Evolutionary conservation across 2,888 invertebrate species (phyloP).

Genomic region (Raillietiella orientalis): DNA sequence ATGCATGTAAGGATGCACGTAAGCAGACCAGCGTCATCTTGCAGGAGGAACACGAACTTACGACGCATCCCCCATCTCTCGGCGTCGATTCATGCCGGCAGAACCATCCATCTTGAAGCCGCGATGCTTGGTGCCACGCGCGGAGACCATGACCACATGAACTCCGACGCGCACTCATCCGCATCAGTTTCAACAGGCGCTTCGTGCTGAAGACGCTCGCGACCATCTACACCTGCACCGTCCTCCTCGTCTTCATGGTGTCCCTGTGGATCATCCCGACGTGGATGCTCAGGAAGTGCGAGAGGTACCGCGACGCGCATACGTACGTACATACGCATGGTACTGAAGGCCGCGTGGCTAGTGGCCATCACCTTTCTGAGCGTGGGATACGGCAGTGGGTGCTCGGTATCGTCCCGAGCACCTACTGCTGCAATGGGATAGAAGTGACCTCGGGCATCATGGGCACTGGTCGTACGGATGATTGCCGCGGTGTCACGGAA

Average conservation of each 20-base stretch:
- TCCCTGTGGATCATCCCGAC: conserved; percentile 20
- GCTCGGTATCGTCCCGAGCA: conserved; percentile 20
- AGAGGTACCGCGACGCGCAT: conserved; percentile 16
- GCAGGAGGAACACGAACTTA: too few relatives aligned
- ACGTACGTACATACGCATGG: conserved; percentile 16
- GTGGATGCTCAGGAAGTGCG: conserved; percentile 19
- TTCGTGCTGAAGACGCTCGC: conserved; percentile 22
- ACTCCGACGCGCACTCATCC: conserved; percentile 12
- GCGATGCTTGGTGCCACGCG: too few relatives aligned
- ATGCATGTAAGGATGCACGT: too few relatives aligned
- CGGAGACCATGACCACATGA: too few relatives aligned
- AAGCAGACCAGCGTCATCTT: too few relatives aligned
- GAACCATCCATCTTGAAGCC: conserved; percentile 10
- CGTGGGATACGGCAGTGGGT: conserved; percentile 22
- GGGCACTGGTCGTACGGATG: too few relatives aligned
- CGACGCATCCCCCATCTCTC: too few relatives aligned
- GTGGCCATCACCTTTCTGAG: conserved; percentile 21
- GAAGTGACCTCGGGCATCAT: too few relatives aligned
- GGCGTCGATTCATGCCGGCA: too few relatives aligned
- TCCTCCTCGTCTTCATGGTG: conserved; percentile 19
- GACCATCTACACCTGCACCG: conserved; percentile 21
- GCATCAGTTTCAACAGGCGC: conserved; percentile 19
- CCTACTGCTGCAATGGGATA: conserved; percentile 22
- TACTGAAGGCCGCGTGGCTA: conserved; percentile 19
- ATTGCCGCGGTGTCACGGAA: too few relatives aligned